These are phyloP conservation scores for Cassiopea andromeda DNA, from an alignment of 30 jellyfish, hydroid and myxozoan species.

Conservation along the genomic window DNA sequence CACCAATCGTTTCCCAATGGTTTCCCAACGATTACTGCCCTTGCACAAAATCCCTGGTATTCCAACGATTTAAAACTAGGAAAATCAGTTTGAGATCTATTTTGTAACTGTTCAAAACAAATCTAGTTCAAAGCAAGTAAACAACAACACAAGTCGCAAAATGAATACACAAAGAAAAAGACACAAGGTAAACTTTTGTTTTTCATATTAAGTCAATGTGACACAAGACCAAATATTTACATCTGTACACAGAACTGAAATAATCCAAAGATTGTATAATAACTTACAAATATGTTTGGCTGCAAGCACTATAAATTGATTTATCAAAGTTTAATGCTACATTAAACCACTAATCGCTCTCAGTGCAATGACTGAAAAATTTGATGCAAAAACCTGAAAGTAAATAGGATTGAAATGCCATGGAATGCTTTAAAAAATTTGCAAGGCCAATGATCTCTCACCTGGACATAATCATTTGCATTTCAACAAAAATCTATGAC, in stretches of 20 bases:
- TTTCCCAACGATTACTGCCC: too few species aligned
- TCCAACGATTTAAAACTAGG: too few species aligned
- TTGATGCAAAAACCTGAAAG: background rate
- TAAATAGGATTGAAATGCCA: background rate
- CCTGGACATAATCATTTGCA: background rate
- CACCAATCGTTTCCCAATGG: too few species aligned
- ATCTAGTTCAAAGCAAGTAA: too few species aligned
- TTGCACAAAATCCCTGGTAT: too few species aligned
- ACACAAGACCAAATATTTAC: constrained; percentile 58
- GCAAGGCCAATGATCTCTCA: background rate
- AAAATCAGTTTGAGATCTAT: too few species aligned
- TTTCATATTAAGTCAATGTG: constrained; percentile 29
- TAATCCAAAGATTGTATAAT: constrained; percentile 47
- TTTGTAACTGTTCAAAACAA: too few species aligned
- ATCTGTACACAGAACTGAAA: constrained; percentile 39
- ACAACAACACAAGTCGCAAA: background rate
- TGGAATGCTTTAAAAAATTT: background rate
- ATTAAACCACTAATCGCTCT: background rate
- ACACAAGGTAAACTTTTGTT: background rate
- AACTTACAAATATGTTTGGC: constrained; percentile 27
- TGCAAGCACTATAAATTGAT: constrained; percentile 28
- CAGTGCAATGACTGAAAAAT: background rate
- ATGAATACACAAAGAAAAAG: background rate
- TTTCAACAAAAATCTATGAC: background rate
- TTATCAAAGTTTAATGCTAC: background rate